Evolutionary conservation across 2,888 invertebrate genomes (phyloP), one percentile per base, ranked within the genome.

Genomic region (Helobdella robusta): DNA sequence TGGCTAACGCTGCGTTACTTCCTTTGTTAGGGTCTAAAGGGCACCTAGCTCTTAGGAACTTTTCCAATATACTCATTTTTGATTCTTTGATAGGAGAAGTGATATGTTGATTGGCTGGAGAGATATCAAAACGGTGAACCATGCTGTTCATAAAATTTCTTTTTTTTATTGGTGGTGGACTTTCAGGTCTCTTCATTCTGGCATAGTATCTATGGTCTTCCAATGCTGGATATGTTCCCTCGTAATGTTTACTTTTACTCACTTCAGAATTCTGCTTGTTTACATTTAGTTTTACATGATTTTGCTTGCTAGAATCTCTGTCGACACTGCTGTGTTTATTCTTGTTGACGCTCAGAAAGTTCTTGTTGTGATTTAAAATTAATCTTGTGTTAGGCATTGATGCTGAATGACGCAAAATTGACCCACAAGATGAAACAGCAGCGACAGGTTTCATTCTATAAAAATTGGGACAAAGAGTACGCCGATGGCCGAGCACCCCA

Each of bases 191-290:
- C 30, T 44, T 36, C 1, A 30, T n/a, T 20, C 44, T 40, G 15
- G 62, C 62, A 34, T 62, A 62, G 52, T 70, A 67, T 35, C 64
- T 35, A 32, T 67, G 67, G 34, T 67, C 67, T 25, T 67, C 67
- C 32, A 67, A 54, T 0, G 59, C 59, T 28, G 64, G 52, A 50
- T 48, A 34, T 35, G 59, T 50, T 11, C 23, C 54, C n/a, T 25
- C 35, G 8, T 23, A 18, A 1, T 34, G 28, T 5, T 40, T 35
- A 5, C 61, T 52, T 2, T 35, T 35, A n/a, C 28, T 35, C 50
- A 48, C 28, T n/a, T 52, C 60, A 8, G 54, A 23, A 15, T 52
- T 46, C 30, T 32, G 25, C 11, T 40, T 15, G 25, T 32, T 56
- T 4, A 25, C 59, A 1, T 35, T 52, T 30, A 6, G 23, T 15